Base-by-base conservation (phyloP, 2,888 invertebrate species). In the Acanthosepion lycidas region DNA sequence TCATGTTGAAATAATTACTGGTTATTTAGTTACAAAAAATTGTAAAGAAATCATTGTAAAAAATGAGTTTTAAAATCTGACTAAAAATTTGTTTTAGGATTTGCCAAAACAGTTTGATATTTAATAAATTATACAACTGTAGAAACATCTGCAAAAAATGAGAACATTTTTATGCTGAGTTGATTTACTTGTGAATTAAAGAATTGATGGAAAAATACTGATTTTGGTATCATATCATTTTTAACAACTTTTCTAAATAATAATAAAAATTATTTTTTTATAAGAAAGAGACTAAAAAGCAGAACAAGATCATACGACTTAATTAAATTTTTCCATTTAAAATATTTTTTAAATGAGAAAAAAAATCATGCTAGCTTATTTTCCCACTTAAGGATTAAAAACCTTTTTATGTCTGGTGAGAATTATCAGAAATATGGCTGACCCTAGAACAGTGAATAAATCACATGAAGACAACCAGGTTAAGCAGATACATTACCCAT, bases 381-480 rank as follows among this genome's bases (percentile, higher is more conserved):
- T 59, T 23, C 59, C 59, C 20, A 59, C 55, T 55, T 55, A 55
- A 28, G 1, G 8, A 78, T 78, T 15, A 33, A 78, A n/a, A 78
- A 15, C 78, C 15, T 78, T n/a, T 78, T 78, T 78, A 78, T 15
- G 18, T 78, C 15, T 78, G 78, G n/a, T 5, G n/a, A 78, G n/a
- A 78, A 78, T 78, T n/a, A 78, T 78, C n/a, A 78, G n/a, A n/a
- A 78, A 78, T 78, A 33, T 78, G 78, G n/a, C 78, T n/a, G n/a
- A 78, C n/a, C 78, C n/a, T n/a, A 78, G 12, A 12, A 78, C 15
- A 78, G n/a, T 78, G 78, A 15, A 78, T 78, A n/a, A 42, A 78
- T 78, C 23, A n/a, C 78, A 78, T 78, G n/a, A 33, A n/a, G n/a
- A 9, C 6, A 12, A 78, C 78, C 78, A n/a, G 18, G 9, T 78